These are phyloP conservation scores for Prietella phreatophila DNA, from an alignment of 2,113 vertebrate species.

Conservation along the genomic window DNA sequence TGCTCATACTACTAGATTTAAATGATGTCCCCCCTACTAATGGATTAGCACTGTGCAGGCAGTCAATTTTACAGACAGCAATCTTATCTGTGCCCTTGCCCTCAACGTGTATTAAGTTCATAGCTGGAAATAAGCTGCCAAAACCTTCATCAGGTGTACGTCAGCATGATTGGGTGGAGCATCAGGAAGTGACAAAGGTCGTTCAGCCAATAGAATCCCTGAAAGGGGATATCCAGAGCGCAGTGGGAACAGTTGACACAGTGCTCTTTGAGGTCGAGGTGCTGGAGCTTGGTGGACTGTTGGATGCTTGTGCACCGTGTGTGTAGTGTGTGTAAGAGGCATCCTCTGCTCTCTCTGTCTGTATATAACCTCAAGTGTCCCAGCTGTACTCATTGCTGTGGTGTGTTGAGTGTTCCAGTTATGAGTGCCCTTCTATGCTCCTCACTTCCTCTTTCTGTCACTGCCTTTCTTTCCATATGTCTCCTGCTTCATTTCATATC, in stretches of 20 bases:
- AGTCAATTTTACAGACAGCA: constrained; percentile 5
- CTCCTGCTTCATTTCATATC: not conserved
- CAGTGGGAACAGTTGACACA: not conserved
- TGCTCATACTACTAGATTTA: not conserved
- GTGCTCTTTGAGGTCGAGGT: constrained; percentile 19
- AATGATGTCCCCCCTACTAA: constrained; percentile 10
- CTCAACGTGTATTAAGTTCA: constrained; percentile 21
- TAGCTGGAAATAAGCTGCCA: constrained; percentile 33
- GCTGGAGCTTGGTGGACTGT: constrained; percentile 19
- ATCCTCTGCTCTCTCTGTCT: constrained; percentile 15
- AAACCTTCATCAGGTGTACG: constrained; percentile 11
- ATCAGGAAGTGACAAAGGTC: not conserved
- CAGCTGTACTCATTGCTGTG: constrained; percentile 25
- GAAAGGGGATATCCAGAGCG: not conserved
- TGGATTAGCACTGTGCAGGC: constrained; percentile 17
- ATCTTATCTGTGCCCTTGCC: constrained; percentile 33
- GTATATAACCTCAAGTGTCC: constrained; percentile 41
- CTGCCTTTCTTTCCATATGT: not conserved
- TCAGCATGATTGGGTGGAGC: not conserved
- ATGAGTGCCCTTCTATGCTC: not conserved
- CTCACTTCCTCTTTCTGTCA: constrained; percentile 24
- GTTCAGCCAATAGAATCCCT: constrained; percentile 11
- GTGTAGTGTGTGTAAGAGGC: constrained; percentile 24
- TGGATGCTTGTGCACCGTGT: not conserved
- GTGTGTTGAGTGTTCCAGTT: constrained; percentile 35